These are phyloP conservation scores for Drosophila sproati DNA, from an alignment of 1,140 invertebrate species.

Conservation along the genomic window DNA sequence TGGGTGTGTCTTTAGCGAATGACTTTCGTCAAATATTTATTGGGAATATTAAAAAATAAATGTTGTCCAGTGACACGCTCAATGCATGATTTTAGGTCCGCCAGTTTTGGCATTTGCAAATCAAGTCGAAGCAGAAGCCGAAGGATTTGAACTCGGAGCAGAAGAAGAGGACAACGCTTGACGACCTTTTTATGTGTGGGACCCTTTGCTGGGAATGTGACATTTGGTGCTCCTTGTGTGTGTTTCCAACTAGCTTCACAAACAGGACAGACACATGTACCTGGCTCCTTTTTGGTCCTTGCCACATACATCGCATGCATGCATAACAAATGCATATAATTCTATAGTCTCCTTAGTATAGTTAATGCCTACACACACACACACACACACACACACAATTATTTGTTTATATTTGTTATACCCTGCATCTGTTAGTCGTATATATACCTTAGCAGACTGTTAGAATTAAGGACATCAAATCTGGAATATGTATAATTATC, in stretches of 20 bases:
- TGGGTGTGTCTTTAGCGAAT: neutral
- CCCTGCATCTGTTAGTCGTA: neutral
- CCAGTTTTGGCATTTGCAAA: conserved; percentile 30
- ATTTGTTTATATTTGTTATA: neutral
- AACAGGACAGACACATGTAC: neutral
- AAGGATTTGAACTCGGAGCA: no score
- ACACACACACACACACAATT: neutral
- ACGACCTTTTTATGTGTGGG: conserved; percentile 48
- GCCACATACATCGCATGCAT: conserved; percentile 40
- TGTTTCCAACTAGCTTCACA: neutral
- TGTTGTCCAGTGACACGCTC: no score
- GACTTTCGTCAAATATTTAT: conserved; percentile 48
- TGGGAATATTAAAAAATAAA: conserved; percentile 19
- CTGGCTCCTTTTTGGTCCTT: neutral
- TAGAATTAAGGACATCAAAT: no score
- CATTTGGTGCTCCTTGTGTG: conserved; percentile 30
- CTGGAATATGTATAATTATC: no score
- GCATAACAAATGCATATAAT: conserved; percentile 50
- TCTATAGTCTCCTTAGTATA: conserved; percentile 41
- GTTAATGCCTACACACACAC: conserved; percentile 5
- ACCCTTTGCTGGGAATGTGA: conserved; percentile 41
- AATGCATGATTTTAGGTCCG: no score
- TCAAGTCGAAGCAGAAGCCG: neutral
- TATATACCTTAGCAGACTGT: no score
- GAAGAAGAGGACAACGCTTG: conserved; percentile 29